Conservation (phyloP, 2,888 invertebrate genomes). For the Cryptus armator region DNA sequence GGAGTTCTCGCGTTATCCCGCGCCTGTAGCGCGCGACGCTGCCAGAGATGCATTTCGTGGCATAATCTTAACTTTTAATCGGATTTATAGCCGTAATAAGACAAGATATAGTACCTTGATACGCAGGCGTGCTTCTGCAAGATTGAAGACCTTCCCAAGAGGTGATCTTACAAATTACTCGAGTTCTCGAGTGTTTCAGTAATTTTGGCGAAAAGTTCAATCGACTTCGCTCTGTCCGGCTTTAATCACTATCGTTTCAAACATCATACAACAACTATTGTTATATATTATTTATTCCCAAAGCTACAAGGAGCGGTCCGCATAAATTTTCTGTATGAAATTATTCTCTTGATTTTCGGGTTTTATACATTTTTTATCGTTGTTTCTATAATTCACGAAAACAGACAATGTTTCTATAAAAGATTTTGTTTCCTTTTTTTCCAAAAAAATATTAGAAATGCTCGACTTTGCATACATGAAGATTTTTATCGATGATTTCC, state of each 20-base stretch:
- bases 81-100: constrained; percentile 29
- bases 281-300: no score
- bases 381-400: no score
- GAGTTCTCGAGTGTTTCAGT: constrained; percentile 7
- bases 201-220: constrained; percentile 27
- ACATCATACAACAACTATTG: background rate
- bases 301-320: no score
- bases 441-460: no score
- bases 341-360: no score
- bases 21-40: background rate
- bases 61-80: constrained; percentile 56
- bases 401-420: no score
- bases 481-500: no score
- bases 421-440: no score
- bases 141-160: constrained; percentile 29
- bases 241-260: constrained; percentile 23
- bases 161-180: constrained; percentile 16
- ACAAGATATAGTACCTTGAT: constrained; percentile 3
- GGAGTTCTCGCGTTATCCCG: background rate
- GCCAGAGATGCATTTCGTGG: constrained; percentile 16
- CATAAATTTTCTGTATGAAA: no score
- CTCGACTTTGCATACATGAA: no score
- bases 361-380: no score
- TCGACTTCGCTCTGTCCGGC: constrained; percentile 6
- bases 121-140: constrained; percentile 9